Conservation (phyloP, 1,140 invertebrate species). For the Zaprionus davidi region DNA sequence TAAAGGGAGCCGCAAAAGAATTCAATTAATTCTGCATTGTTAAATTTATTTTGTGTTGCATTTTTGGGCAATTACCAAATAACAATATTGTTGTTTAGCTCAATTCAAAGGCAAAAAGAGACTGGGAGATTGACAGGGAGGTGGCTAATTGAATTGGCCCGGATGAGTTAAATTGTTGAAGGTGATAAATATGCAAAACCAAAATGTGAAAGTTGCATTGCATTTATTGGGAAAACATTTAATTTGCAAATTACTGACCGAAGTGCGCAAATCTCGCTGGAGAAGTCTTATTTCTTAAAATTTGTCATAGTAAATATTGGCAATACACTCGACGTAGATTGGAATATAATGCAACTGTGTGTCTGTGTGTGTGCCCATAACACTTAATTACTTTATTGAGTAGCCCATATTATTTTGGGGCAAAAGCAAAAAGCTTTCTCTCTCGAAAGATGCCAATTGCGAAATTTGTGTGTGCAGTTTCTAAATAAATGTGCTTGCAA, state of each 20-base stretch:
- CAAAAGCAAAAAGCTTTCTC: constrained; percentile 27
- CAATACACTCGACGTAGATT: constrained; percentile 18
- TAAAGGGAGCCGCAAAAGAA: constrained; percentile 8
- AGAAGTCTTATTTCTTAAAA: constrained; percentile 10
- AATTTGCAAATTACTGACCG: neutral
- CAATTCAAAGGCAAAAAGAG: neutral
- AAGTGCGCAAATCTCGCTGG: constrained; percentile 7
- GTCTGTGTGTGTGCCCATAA: constrained; percentile 18
- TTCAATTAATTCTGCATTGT: constrained; percentile 26
- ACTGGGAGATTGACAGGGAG: neutral
- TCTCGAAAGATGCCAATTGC: constrained; percentile 53
- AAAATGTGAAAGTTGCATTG: neutral
- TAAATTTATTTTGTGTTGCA: constrained; percentile 6
- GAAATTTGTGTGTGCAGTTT: constrained; percentile 53
- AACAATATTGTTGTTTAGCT: constrained; percentile 24
- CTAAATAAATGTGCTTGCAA: constrained; percentile 66
- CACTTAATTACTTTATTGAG: constrained; percentile 76
- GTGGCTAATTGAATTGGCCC: constrained; percentile 12
- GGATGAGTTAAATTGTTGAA: constrained; percentile 3
- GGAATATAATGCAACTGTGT: constrained; percentile 2
- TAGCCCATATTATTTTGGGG: constrained; percentile 39
- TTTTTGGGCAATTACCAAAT: constrained; percentile 20
- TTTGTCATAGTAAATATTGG: constrained; percentile 31
- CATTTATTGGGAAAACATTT: constrained; percentile 7
- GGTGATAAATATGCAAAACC: constrained; percentile 32